Evolutionary conservation across 2,888 invertebrate genomes (phyloP).

Genomic region (Ctenicera cuprea): DNA sequence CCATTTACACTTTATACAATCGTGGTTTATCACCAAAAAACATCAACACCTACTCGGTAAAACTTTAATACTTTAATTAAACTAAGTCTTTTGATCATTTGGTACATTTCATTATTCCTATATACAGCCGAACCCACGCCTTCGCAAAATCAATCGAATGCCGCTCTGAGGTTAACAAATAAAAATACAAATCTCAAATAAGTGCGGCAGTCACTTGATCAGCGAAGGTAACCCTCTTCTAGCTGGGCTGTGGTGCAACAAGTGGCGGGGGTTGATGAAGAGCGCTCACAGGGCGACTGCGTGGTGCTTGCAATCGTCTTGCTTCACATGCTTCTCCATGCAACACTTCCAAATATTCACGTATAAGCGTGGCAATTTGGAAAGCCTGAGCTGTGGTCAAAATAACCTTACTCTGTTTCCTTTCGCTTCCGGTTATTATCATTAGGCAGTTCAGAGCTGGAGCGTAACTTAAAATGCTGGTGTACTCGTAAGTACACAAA

Average conservation of each 20-base stretch:
- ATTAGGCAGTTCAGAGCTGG: slow-evolving; percentile 94
- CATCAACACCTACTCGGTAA: slow-evolving; percentile 37
- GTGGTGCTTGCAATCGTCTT: slow-evolving; percentile 64
- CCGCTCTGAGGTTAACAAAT: slow-evolving; percentile 22
- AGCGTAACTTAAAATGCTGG: slow-evolving; percentile 91
- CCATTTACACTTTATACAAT: slow-evolving; percentile 48
- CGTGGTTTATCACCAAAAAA: slow-evolving; percentile 10
- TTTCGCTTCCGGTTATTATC: slow-evolving; percentile 93
- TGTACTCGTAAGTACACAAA: slow-evolving; percentile 93
- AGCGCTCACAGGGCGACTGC: slow-evolving; percentile 73
- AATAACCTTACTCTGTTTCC: slow-evolving; percentile 93
- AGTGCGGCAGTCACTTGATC: slow-evolving; percentile 69
- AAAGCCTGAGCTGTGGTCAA: slow-evolving; percentile 94
- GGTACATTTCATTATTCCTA: slow-evolving; percentile 34
- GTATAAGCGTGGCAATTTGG: slow-evolving; percentile 93
- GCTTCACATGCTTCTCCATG: slow-evolving; percentile 64
- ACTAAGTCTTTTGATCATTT: slow-evolving; percentile 47
- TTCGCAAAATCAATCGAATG: slow-evolving; percentile 43
- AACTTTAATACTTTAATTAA: slow-evolving; percentile 42
- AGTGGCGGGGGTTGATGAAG: slow-evolving; percentile 74
- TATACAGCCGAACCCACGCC: slow-evolving; percentile 19
- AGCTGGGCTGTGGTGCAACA: slow-evolving; percentile 78
- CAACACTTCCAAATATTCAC: slow-evolving; percentile 87
- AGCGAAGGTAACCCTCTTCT: slow-evolving; percentile 73
- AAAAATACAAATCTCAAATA: slow-evolving; percentile 29